Evolutionary conservation across 1,140 invertebrate genomes (phyloP).

Genomic region (Drosophila triauraria): DNA sequence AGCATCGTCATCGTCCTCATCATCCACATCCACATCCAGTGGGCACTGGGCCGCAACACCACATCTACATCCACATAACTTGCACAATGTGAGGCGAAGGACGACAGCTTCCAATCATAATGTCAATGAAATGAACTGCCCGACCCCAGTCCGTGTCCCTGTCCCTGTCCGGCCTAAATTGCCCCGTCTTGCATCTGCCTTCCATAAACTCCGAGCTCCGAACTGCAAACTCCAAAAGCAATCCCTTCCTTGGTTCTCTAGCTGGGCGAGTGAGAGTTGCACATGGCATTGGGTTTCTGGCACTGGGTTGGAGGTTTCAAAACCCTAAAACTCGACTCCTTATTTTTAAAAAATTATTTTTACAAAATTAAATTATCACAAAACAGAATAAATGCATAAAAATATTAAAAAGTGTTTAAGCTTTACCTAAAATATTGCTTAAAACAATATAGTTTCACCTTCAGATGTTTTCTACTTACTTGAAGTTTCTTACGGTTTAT

Average conservation of each 20-base stretch:
- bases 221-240: conserved; percentile 24
- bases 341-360: too few species aligned
- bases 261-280: conserved; percentile 16
- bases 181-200: conserved; percentile 8
- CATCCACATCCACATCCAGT: conserved; percentile 17
- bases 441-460: too few species aligned
- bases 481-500: too few species aligned
- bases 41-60: conserved; percentile 33
- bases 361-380: too few species aligned
- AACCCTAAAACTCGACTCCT: too few species aligned
- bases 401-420: too few species aligned
- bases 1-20: conserved; percentile 10
- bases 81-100: conserved; percentile 56
- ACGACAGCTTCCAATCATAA: conserved; percentile 71
- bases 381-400: too few species aligned
- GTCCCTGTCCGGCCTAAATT: neutral
- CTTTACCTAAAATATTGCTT: too few species aligned
- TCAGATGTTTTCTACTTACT: too few species aligned
- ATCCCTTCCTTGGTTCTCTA: neutral
- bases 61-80: conserved; percentile 28
- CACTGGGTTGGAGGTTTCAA: neutral
- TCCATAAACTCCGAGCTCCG: conserved; percentile 18
- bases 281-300: conserved; percentile 21
- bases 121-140: conserved; percentile 67
- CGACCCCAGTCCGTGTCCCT: neutral